Conservation (phyloP, 2,888 invertebrate genomes). For the Diplazon laetatorius region DNA sequence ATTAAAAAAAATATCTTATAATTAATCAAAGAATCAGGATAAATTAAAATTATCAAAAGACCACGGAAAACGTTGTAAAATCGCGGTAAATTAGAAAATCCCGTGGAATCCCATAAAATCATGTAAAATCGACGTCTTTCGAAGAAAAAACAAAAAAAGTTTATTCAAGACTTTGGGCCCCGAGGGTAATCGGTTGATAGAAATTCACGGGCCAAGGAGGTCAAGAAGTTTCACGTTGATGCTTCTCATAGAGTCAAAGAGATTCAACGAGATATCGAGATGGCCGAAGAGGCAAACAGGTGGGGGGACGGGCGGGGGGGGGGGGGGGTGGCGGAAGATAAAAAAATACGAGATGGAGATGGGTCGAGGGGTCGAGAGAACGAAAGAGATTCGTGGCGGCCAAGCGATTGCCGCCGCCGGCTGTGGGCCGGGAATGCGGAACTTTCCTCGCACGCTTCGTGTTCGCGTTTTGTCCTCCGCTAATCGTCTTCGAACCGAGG, state of each 20-base stretch:
- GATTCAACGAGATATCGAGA: constrained; percentile 63
- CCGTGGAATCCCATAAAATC: no score
- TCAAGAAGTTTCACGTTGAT: constrained; percentile 66
- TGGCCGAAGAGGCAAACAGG: no score
- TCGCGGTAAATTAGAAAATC: no score
- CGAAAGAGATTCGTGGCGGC: constrained; percentile 67
- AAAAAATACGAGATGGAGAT: constrained; percentile 39
- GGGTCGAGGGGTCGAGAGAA: constrained; percentile 59
- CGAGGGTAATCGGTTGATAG: constrained; percentile 13
- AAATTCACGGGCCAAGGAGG: constrained; percentile 53
- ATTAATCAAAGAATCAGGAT: no score
- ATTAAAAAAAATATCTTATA: no score
- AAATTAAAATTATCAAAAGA: no score
- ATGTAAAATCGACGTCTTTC: no score
- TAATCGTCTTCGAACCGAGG: constrained; percentile 8
- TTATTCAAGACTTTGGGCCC: constrained; percentile 14
- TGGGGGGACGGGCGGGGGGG: constrained; percentile 44
- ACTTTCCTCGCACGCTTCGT: constrained; percentile 67
- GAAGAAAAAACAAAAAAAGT: no score
- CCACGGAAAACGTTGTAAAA: no score
- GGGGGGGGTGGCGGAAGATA: background rate
- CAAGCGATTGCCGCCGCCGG: constrained; percentile 77
- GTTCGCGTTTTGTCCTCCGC: constrained; percentile 38
- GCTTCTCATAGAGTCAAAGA: constrained; percentile 57
- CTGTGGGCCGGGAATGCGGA: constrained; percentile 82